These are phyloP conservation scores for Heliconius sara DNA, from an alignment of 2,888 invertebrate species.

Conservation along the genomic window DNA sequence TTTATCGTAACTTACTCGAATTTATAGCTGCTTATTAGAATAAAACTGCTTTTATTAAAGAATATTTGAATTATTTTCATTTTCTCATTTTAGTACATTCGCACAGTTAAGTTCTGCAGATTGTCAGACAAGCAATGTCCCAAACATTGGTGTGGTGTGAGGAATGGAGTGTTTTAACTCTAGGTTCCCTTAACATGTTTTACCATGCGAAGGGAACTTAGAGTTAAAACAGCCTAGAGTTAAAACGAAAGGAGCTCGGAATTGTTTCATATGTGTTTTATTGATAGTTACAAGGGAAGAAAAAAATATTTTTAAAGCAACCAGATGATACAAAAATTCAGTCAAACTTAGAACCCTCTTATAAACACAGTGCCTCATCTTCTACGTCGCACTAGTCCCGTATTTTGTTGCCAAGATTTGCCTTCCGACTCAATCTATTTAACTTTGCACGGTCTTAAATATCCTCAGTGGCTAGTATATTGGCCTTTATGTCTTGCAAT, in stretches of 20 bases:
- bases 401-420: background rate
- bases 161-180: too few species aligned
- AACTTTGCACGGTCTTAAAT: background rate
- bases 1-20: conserved; percentile 31
- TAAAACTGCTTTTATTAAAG: conserved; percentile 22
- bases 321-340: too few species aligned
- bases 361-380: background rate
- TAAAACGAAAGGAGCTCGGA: too few species aligned
- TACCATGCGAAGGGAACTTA: too few species aligned
- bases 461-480: background rate
- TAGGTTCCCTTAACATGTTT: too few species aligned
- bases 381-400: background rate
- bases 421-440: background rate
- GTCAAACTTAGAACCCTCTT: background rate
- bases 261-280: too few species aligned
- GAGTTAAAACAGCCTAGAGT: too few species aligned
- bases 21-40: conserved; percentile 24
- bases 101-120: background rate
- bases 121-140: too few species aligned
- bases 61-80: background rate
- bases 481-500: background rate
- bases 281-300: too few species aligned
- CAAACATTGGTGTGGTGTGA: too few species aligned
- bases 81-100: background rate
- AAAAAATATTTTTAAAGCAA: too few species aligned